Conservation (phyloP, 35 echinoderm and acorn worm genomes). For the Antedon bifida region DNA sequence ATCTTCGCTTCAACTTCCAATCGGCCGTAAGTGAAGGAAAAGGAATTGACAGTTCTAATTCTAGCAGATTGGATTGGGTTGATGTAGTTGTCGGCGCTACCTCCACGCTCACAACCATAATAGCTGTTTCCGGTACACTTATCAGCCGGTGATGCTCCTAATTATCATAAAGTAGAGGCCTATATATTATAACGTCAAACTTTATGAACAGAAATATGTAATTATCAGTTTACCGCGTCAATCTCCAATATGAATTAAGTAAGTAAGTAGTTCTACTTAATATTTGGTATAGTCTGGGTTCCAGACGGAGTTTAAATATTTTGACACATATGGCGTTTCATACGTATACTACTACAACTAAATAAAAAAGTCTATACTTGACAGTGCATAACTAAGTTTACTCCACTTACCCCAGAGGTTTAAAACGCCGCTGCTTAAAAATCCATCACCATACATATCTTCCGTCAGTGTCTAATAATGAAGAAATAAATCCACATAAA, state of each 20-base stretch:
- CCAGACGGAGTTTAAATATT: too few relatives aligned
- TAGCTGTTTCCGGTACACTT: slow-evolving; percentile 2
- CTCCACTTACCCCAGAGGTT: slow-evolving; percentile 8
- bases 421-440: neutral
- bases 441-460: neutral
- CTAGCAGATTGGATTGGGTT: slow-evolving; percentile 16
- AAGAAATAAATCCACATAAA: neutral
- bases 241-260: too few relatives aligned
- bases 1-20: slow-evolving; percentile 13
- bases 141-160: neutral
- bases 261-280: too few relatives aligned
- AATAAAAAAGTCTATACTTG: too few relatives aligned
- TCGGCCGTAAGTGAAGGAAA: neutral
- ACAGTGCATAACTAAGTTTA: too few relatives aligned
- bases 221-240: too few relatives aligned
- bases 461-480: slow-evolving; percentile 3
- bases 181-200: too few relatives aligned
- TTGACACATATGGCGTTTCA: too few relatives aligned
- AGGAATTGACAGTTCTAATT: neutral
- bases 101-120: neutral
- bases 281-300: too few relatives aligned
- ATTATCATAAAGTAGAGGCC: too few relatives aligned
- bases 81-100: neutral
- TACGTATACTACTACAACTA: too few relatives aligned
- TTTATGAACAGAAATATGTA: too few relatives aligned